Conservation (phyloP, 2,888 invertebrate species). For the Escarpia spicata region DNA sequence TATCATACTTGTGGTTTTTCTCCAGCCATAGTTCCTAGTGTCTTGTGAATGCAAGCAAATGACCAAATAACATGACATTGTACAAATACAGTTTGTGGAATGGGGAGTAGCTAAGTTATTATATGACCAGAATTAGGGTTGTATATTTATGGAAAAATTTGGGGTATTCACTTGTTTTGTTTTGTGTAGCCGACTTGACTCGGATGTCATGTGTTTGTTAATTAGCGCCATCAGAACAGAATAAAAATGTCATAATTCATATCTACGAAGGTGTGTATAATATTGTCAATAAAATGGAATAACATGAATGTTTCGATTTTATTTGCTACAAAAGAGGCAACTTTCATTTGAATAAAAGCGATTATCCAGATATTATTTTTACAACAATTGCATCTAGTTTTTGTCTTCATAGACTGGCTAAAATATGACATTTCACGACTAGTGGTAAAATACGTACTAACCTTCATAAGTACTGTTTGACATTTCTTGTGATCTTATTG, state of each 20-base stretch:
- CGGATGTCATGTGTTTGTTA: neutral
- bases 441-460: too few species aligned
- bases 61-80: neutral
- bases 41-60: neutral
- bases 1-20: neutral
- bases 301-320: neutral
- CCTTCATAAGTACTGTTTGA: too few species aligned
- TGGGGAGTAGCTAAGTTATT: neutral
- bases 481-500: too few species aligned
- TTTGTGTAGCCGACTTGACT: neutral
- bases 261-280: neutral
- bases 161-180: neutral
- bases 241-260: neutral
- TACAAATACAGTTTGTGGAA: neutral
- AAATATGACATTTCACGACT: too few species aligned
- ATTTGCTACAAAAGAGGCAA: neutral
- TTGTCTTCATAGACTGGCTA: too few species aligned
- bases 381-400: too few species aligned
- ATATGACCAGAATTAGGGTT: neutral
- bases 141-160: slow-evolving; percentile 8
- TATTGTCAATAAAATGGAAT: neutral
- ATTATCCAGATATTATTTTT: too few species aligned
- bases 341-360: too few species aligned
- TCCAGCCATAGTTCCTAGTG: neutral
- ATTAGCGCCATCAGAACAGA: neutral